Percentiles rank a stretch among this genome's conserved stretches.
Evolutionary conservation across 2,888 invertebrate genomes (phyloP).

Genomic region (Troides aeacus): DNA sequence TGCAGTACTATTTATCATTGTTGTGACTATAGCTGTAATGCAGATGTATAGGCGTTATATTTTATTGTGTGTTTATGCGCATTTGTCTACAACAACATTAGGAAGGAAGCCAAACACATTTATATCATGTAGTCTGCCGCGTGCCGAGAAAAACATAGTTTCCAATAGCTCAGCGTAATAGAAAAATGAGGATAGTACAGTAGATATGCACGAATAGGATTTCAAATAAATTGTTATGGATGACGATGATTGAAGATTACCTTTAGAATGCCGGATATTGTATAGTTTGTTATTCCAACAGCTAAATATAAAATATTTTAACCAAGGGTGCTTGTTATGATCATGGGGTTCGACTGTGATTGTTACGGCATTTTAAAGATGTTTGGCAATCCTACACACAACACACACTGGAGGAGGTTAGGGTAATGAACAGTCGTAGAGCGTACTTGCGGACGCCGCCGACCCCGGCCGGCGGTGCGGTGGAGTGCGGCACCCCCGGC

Average conservation of each 20-base stretch:
- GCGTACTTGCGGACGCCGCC: constrained; percentile 80
- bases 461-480: constrained; percentile 77
- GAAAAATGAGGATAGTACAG: constrained; percentile 17
- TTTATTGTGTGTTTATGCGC: constrained; percentile 16
- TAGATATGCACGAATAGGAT: constrained; percentile 19
- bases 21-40: constrained; percentile 1
- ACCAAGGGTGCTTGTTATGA: no score
- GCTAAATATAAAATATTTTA: neutral
- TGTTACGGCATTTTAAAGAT: constrained; percentile 29
- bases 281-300: neutral
- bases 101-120: constrained; percentile 28
- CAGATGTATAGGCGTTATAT: constrained; percentile 4
- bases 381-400: constrained; percentile 24
- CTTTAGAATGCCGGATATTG: constrained; percentile 27
- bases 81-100: constrained; percentile 26
- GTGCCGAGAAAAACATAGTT: constrained; percentile 24
- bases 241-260: constrained; percentile 16
- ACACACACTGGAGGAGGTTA: constrained; percentile 9
- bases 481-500: constrained; percentile 73
- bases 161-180: constrained; percentile 7
- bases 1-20: neutral
- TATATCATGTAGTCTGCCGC: constrained; percentile 21
- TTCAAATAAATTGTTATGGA: constrained; percentile 15
- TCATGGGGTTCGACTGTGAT: neutral
- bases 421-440: constrained; percentile 28